Base-by-base conservation (phyloP, 2,797 vertebrate genomes). In the Odontamblyopus rebecca region DNA sequence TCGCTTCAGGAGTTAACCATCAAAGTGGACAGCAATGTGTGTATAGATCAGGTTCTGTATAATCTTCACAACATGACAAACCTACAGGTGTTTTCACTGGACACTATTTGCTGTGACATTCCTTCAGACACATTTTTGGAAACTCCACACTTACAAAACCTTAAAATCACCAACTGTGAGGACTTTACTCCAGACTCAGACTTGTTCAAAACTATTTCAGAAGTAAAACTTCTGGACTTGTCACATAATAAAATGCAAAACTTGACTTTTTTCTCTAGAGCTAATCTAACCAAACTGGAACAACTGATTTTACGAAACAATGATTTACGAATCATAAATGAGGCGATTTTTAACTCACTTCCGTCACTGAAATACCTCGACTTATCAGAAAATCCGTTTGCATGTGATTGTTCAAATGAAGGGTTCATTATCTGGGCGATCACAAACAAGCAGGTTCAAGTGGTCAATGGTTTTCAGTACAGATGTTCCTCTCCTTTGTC, bases 271-370 rank as follows among this genome's bases (percentile, higher is more conserved):
- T n/a, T 67, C 6, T 18, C 44, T 2, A 29, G 16, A 30, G 64
- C 64, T 12, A 67, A 51, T 67, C 64, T 67, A 27, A 67, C 27
- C 7, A 67, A 67, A 67, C 26, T 67, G 9, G 44, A 67, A 53
- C 51, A 18, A 9, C 8, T 67, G 27, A 51, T 51, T 15, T 67
- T 67, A 67, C 7, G 3, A 18, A 51, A 67, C 64, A 67, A 67
- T 53, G 1, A 30, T 3, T 16, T 67, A n/a, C 51, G 3, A 12
- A 50, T 30, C 9, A 67, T 67, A 2, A 53, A 53, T 19, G 64
- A 67, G 48, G 30, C 26, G 1, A 13, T 67, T 51, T 67, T 67
- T 53, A 18, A 53, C 16, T 8, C 64, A 9, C 27, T 67, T 8
- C 64, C 64, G 19, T 67, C 64, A 30, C 8, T 67, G 44, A 67